These are phyloP conservation scores for Microcebus lehilahytsara DNA, from an alignment of 2,113 vertebrate genomes.

Conservation along the genomic window DNA sequence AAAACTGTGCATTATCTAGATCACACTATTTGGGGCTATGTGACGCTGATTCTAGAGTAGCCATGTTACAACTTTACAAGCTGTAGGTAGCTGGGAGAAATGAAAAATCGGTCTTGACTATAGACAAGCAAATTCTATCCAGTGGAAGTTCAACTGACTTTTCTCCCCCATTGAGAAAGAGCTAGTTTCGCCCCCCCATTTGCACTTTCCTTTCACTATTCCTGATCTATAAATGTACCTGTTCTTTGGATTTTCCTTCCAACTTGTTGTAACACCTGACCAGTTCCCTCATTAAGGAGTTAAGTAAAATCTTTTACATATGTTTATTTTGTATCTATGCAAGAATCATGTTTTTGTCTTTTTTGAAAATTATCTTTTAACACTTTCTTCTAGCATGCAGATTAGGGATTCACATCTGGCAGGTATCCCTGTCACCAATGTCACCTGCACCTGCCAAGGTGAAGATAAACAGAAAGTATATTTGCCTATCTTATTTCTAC, in stretches of 20 bases:
- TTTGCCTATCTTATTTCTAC: conserved; percentile 50
- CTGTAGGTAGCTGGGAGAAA: neutral
- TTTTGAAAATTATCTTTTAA: neutral
- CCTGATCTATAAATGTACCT: neutral
- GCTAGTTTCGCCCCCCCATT: neutral
- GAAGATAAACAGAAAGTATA: neutral
- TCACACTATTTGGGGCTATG: neutral
- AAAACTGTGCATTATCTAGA: neutral
- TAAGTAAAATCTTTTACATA: neutral
- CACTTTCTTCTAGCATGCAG: neutral
- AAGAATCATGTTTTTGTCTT: neutral
- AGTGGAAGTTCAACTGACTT: neutral
- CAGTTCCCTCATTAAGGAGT: neutral
- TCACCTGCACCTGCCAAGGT: neutral
- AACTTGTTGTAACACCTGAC: neutral
- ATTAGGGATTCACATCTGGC: neutral
- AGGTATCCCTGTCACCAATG: neutral
- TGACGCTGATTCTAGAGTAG: neutral
- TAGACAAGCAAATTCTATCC: neutral
- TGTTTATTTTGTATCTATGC: neutral
- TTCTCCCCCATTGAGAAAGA: neutral
- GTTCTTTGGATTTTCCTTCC: neutral
- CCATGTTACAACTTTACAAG: neutral
- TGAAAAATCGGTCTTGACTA: neutral
- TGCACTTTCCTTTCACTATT: neutral